Percentiles rank a stretch among this genome's conserved stretches.
Conservation (phyloP, 2,888 invertebrate species). For the Epirrhoe alternata region DNA sequence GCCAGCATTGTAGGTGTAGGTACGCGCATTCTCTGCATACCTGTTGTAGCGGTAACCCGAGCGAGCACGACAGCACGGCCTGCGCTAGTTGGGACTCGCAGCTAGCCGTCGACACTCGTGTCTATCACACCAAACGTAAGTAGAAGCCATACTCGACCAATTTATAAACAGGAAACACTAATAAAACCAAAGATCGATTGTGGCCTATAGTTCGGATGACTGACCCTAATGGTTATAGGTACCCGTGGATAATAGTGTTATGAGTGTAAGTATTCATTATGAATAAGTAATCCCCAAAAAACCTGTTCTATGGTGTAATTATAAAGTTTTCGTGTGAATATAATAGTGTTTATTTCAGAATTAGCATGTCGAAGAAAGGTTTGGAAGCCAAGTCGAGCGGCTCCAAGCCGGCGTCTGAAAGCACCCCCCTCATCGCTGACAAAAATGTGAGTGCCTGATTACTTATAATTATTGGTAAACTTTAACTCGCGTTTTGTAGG, state of each 20-base stretch:
- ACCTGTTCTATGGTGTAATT: conserved; percentile 25
- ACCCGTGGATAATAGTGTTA: background rate
- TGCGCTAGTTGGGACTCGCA: conserved; percentile 40
- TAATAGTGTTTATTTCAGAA: conserved; percentile 41
- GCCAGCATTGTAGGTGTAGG: background rate
- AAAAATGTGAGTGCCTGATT: conserved; percentile 63
- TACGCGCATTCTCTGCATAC: conserved; percentile 1
- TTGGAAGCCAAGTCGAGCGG: conserved; percentile 48
- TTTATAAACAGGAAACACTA: conserved; percentile 53
- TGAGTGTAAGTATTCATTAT: conserved; percentile 14
- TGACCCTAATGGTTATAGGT: conserved; percentile 4
- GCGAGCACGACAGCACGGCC: conserved; percentile 7
- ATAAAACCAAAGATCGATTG: conserved; percentile 45
- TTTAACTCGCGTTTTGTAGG: no score
- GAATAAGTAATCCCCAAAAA: conserved; percentile 26
- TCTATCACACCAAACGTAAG: conserved; percentile 42
- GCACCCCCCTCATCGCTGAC: conserved; percentile 64
- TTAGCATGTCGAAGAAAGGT: conserved; percentile 61
- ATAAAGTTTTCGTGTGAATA: conserved; percentile 12
- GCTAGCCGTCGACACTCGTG: conserved; percentile 31
- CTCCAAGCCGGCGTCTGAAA: conserved; percentile 56
- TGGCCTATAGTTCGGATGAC: conserved; percentile 13
- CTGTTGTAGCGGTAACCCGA: background rate
- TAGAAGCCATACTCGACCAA: conserved; percentile 54
- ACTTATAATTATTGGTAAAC: no score